Evolutionary conservation across 1,140 invertebrate genomes (phyloP), one percentile per base, ranked within the genome.

Genomic region (Pristionchus pacificus): DNA sequence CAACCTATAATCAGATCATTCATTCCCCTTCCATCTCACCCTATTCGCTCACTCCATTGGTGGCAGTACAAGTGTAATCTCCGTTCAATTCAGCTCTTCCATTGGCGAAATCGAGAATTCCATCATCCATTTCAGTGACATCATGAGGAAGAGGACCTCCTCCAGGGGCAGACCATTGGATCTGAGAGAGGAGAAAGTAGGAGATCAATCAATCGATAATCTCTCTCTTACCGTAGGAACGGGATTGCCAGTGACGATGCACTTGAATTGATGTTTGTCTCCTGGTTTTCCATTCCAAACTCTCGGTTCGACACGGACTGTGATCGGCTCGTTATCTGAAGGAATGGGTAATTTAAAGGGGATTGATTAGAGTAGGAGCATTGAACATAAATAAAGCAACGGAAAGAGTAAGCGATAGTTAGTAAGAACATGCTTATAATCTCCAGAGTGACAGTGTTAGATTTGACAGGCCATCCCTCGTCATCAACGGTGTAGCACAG

Each of bases 211-310:
- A 27, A 31, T 30, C 61, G 32, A 25, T n/a, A 19, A 14, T 28
- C n/a, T 60, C 24, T 31, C 32, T 69, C 10, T 29, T 62, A 73
- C 70, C 72, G 70, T 74, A 55, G 79, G 79, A 32, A 74, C 59
- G 31, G 79, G 79, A 59, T 68, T 65, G 62, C 79, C 79, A 68
- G 82, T 83, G 55, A 71, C 68, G 38, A 77, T 69, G 65, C 81
- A 83, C 63, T 75, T 79, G 71, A 83, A 84, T 71, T 83, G 77
- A 55, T 83, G 78, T 14, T 38, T 70, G 10, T 83, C 77, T 25
- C 82, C 81, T 32, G 80, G 79, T 60, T 83, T 71, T 25, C 81
- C 81, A 55, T 83, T 82, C 78, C 82, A 83, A 24, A 84, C 79
- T 27, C 83, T 79, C 19, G 81, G 81, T 57, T 82, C 80, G 13